Conservation (phyloP, 2,113 vertebrate genomes). For the Indicator indicator region DNA sequence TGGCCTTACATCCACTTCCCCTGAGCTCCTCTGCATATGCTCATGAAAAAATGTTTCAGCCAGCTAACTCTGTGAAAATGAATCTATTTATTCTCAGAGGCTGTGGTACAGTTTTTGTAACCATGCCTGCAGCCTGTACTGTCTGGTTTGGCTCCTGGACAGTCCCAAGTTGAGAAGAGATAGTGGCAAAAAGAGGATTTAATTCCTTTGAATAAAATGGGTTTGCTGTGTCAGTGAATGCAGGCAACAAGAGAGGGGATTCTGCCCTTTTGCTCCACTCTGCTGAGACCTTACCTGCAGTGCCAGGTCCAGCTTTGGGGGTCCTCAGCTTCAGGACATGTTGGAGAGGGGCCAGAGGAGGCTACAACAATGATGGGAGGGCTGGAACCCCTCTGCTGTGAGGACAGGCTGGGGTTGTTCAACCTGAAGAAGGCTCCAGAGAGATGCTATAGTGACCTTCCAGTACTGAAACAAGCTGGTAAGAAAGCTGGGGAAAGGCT, state of each 20-base stretch:
- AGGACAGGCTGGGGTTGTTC: no score
- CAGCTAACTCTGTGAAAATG: neutral
- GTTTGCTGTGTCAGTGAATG: neutral
- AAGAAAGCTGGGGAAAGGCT: no score
- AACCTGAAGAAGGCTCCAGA: no score
- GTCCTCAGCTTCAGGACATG: no score
- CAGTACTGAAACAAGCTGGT: no score
- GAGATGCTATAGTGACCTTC: no score
- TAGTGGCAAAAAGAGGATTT: neutral
- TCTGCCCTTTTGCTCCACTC: no score
- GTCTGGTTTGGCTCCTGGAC: neutral
- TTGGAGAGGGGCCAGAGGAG: no score
- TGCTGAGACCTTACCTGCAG: no score
- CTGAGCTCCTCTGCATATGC: neutral
- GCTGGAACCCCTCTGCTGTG: no score
- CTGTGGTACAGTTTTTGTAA: neutral
- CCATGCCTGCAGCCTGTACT: neutral
- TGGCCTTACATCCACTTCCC: neutral
- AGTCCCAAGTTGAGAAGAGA: neutral
- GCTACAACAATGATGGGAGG: no score
- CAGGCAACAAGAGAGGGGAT: neutral
- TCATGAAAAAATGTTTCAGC: neutral
- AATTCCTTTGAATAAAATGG: neutral
- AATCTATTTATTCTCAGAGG: neutral
- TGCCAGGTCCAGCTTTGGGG: no score